Conservation (phyloP, 2,113 vertebrate genomes). For the Chloebia gouldiae region DNA sequence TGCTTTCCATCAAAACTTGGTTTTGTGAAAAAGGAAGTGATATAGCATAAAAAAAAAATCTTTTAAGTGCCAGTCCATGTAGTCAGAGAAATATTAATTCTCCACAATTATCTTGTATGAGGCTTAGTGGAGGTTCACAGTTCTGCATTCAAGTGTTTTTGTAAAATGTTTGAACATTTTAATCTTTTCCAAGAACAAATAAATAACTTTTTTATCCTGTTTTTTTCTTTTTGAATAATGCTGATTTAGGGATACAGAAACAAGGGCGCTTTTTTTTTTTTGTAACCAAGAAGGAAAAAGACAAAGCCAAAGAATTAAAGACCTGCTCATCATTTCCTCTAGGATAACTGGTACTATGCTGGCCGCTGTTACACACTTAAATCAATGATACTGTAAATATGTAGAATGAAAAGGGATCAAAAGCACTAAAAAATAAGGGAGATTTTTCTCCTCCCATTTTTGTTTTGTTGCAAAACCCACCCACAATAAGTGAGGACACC, state of each 20-base stretch:
- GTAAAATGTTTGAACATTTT: neutral
- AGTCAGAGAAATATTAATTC: neutral
- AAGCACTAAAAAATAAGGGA: neutral
- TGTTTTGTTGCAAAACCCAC: neutral
- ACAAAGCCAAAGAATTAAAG: neutral
- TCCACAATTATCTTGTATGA: neutral
- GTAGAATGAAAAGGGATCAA: neutral
- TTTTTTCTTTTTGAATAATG: neutral
- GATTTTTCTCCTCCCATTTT: neutral
- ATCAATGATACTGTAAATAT: neutral
- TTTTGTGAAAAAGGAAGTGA: neutral
- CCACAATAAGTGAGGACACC: rapidly evolving
- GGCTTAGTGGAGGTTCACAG: neutral
- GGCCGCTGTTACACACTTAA: neutral
- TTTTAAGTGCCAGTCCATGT: neutral
- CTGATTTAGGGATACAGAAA: neutral
- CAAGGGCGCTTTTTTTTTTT: neutral
- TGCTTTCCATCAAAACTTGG: neutral
- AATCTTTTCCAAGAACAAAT: neutral
- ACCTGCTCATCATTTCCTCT: neutral
- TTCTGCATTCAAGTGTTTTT: neutral
- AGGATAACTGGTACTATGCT: neutral
- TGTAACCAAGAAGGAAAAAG: neutral
- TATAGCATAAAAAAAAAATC: neutral
- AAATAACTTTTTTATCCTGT: neutral